These are phyloP conservation scores for Magallana gigas DNA, from an alignment of 1,140 invertebrate species.

Conservation along the genomic window DNA sequence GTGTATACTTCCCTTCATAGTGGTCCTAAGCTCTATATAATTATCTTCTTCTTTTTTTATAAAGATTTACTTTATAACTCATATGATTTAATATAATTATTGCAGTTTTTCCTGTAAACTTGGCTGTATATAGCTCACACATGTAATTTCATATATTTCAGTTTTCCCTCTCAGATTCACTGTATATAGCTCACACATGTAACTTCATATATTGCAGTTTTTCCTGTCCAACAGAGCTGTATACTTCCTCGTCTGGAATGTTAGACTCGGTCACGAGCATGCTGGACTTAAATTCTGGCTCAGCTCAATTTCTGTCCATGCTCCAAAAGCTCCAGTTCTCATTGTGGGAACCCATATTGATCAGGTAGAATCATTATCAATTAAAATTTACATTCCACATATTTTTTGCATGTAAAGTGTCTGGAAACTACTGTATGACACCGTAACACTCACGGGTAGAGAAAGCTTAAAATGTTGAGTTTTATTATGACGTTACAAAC, in stretches of 20 bases:
- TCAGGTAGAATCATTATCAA: constrained; percentile 63
- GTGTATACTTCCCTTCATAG: not conserved
- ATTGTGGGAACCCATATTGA: constrained; percentile 78
- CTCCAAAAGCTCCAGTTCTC: constrained; percentile 78
- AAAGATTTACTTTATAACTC: no score
- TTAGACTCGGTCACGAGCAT: constrained; percentile 77
- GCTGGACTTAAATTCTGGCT: constrained; percentile 77
- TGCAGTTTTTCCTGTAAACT: not conserved
- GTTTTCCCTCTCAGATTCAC: not conserved
- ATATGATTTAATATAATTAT: not conserved
- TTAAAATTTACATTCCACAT: no score
- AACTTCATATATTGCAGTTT: constrained; percentile 69
- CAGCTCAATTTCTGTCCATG: constrained; percentile 78
- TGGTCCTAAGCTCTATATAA: no score
- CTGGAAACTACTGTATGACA: no score
- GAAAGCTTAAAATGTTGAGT: no score
- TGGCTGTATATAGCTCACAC: not conserved
- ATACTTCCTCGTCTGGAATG: constrained; percentile 78
- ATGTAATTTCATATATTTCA: not conserved
- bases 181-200: not conserved
- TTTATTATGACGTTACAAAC: no score
- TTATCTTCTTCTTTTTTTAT: not conserved
- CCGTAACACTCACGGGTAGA: no score
- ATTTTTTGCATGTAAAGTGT: no score
- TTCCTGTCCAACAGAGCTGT: constrained; percentile 78